Evolutionary conservation across 23 tunicate species (phyloP), one percentile per base, ranked within the genome.

Genomic region (Diplosoma virens): DNA sequence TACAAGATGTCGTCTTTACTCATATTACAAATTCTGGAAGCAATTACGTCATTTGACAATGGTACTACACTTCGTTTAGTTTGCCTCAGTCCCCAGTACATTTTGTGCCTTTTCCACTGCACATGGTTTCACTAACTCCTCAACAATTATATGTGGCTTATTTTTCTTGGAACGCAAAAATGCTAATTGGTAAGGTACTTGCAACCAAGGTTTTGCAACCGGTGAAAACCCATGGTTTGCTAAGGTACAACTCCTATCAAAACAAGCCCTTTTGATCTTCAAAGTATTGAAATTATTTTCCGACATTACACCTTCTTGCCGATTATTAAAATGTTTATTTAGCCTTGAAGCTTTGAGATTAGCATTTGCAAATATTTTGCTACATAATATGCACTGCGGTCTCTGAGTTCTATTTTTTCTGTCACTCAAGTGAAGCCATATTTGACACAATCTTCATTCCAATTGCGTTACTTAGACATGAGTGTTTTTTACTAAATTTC

Each of bases 341-440:
- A 64, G 71, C 29, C 71, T 64, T 64, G 71, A 64, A 64, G 71
- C 34, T 64, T 64, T 64, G 21, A 64, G 27, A 64, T 26, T 64
- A 25, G 71, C 71, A 64, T 23, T 45, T 41, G 50, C 14, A 41
- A 41, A 41, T 41, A 41, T 7, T 41, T 7, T 41, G 11, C 14
- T 41, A 14, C 83, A 66, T 6, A 66, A 17, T n/a, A 79, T 68
- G 76, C 77, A 79, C 36, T 79, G 83, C 35, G 75, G 76, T 53
- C 33, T 79, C 28, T 37, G 73, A 32, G 27, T 33, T 32, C 75
- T 70, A 41, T 36, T 23, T 30, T 64, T 1, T 2, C 59, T 0
- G 36, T 25, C 77, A 41, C 22, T 4, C 47, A 66, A 0, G 75
- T 37, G 1, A 66, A 79, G 1, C 76, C 75, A 47, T 41, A 41